A percentile compares a stretch with the other conserved stretches of the same genome.
These are phyloP conservation scores for Sporophila hypoxantha DNA, from an alignment of 2,113 vertebrate genomes.

Conservation along the genomic window DNA sequence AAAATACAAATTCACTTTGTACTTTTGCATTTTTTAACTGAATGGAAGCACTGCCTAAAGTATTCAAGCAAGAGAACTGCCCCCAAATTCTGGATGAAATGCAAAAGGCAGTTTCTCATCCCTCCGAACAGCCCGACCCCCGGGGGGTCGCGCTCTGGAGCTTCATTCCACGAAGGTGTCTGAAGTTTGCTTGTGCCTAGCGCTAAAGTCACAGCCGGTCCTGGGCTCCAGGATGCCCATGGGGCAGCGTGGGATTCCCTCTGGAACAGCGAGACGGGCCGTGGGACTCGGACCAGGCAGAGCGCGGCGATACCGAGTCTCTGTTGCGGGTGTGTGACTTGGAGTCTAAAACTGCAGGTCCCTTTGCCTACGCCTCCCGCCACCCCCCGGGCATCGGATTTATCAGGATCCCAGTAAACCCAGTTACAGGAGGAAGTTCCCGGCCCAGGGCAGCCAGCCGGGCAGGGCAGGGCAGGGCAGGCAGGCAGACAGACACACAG, in stretches of 20 bases:
- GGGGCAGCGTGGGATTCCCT: rapidly evolving
- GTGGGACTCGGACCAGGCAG: rapidly evolving
- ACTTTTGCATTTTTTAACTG: background rate
- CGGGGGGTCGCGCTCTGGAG: rapidly evolving
- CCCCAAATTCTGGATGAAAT: background rate
- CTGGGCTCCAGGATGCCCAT: rapidly evolving
- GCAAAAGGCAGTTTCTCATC: background rate
- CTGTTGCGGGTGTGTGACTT: rapidly evolving
- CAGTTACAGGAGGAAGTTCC: rapidly evolving
- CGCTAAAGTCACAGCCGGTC: rapidly evolving
- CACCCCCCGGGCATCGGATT: no score
- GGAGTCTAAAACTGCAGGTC: background rate
- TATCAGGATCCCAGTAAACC: background rate
- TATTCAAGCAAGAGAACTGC: background rate
- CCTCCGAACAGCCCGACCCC: rapidly evolving
- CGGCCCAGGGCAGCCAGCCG: background rate
- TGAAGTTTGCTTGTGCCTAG: rapidly evolving
- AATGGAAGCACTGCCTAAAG: background rate
- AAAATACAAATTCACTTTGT: background rate
- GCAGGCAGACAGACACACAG: no score
- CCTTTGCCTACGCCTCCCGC: background rate
- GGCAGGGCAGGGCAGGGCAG: background rate
- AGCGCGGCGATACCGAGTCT: rapidly evolving
- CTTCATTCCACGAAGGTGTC: rapidly evolving
- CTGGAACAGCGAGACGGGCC: rapidly evolving